Conservation (phyloP, 2,797 vertebrate genomes). For the Sciurus vulgaris region DNA sequence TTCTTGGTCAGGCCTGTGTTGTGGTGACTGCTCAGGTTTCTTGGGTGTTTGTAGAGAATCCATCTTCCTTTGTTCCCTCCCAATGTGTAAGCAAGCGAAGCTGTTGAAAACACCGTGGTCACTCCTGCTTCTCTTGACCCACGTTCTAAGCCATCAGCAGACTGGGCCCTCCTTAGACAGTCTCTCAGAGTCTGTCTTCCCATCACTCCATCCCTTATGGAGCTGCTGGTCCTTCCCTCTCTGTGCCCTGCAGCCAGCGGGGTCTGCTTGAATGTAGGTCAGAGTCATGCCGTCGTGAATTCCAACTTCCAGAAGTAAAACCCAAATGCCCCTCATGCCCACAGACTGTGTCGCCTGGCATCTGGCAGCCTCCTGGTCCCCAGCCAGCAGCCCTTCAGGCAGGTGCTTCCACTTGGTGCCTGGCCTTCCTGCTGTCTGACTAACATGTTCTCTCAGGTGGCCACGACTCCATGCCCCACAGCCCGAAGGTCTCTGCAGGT, state of each 20-base stretch:
- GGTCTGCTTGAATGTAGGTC: not conserved
- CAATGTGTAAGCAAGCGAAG: not conserved
- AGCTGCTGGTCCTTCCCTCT: not conserved
- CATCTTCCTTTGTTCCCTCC: not conserved
- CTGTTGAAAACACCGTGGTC: not conserved
- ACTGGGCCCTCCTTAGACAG: not conserved
- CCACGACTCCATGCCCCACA: not conserved
- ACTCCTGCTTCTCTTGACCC: not conserved
- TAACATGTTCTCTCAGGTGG: not conserved
- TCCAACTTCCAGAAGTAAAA: not conserved
- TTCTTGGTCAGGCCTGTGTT: not conserved
- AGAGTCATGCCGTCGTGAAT: not conserved
- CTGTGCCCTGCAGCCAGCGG: not conserved
- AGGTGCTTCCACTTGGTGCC: not conserved
- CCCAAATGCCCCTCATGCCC: fast-evolving
- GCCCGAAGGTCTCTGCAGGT: not conserved
- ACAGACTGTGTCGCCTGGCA: not conserved
- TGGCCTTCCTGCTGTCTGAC: not conserved
- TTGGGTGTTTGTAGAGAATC: not conserved
- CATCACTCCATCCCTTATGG: not conserved
- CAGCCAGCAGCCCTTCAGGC: not conserved
- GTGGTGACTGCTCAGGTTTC: not conserved
- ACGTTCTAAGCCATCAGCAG: not conserved
- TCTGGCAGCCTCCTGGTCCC: not conserved
- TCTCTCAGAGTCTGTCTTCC: not conserved